Percentiles rank a stretch among this genome's conserved stretches.
phyloP scores from a whole-genome alignment of 2,888 invertebrate genomes.

The Hedya salicella region DNA sequence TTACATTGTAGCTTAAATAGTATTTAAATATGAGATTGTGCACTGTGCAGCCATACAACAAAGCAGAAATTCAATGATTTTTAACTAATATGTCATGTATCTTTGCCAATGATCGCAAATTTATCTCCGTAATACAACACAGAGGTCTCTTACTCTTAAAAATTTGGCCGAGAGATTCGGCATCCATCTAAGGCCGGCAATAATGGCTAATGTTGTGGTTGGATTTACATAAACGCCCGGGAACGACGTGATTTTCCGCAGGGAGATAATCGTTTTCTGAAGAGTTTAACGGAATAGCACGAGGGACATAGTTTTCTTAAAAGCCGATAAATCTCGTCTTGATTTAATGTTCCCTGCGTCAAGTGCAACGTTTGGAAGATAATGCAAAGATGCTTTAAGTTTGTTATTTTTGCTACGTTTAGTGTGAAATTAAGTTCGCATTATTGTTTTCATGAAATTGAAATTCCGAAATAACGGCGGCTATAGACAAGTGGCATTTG shows the following conservation, averaged over 20 bases:
- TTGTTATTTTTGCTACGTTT: not conserved
- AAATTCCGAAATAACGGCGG: too few species aligned
- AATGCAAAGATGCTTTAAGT: not conserved
- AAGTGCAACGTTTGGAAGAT: not conserved
- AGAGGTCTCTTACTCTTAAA: not conserved
- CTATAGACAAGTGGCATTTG: too few species aligned
- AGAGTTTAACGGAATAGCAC: constrained; percentile 7
- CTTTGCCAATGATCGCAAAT: too few species aligned
- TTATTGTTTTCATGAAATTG: too few species aligned
- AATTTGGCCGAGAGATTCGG: not conserved
- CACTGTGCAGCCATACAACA: too few species aligned
- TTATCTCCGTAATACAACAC: too few species aligned
- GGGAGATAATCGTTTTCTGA: constrained; percentile 23
- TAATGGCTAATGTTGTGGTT: constrained; percentile 30
- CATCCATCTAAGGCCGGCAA: constrained; percentile 8
- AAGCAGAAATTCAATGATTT: too few species aligned
- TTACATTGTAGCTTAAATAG: too few species aligned
- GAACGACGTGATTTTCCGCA: constrained; percentile 12
- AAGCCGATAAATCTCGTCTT: not conserved
- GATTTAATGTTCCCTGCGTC: not conserved
- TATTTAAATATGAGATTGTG: too few species aligned
- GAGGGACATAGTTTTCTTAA: constrained; percentile 5
- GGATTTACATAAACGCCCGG: constrained; percentile 32
- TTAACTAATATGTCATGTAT: too few species aligned
- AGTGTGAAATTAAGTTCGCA: too few species aligned